Conservation (phyloP, 2,888 invertebrate species). For the Lepidocyrtinus sp. region DNA sequence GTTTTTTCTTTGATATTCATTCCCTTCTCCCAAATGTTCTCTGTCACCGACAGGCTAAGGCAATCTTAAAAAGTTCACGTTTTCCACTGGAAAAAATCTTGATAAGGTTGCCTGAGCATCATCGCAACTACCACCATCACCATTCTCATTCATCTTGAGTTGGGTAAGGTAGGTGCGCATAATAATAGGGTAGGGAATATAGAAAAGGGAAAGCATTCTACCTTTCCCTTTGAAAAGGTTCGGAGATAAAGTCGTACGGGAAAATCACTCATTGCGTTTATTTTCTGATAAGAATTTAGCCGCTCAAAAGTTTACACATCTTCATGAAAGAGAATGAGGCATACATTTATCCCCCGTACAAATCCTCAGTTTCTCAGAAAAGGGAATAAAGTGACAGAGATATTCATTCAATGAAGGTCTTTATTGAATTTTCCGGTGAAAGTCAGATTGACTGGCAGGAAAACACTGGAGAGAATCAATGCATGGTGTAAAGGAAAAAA, state of each 20-base stretch:
- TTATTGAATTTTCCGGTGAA: constrained; percentile 59
- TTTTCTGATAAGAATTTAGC: constrained; percentile 19
- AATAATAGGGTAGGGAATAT: constrained; percentile 22
- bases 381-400: constrained; percentile 51
- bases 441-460: constrained; percentile 53
- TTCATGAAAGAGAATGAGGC: constrained; percentile 11
- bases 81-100: constrained; percentile 13
- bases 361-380: constrained; percentile 41
- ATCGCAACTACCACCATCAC: constrained; percentile 3
- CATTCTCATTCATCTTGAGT: constrained; percentile 5
- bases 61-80: constrained; percentile 28
- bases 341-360: constrained; percentile 9
- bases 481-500: constrained; percentile 7
- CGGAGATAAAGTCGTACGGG: constrained; percentile 9
- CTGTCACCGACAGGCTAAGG: constrained; percentile 44
- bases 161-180: constrained; percentile 20
- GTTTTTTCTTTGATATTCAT: neutral
- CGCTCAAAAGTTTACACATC: neutral
- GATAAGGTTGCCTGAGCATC: constrained; percentile 1
- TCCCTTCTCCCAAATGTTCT: constrained; percentile 15
- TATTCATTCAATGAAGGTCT: constrained; percentile 51
- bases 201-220: neutral
- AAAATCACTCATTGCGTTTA: constrained; percentile 20
- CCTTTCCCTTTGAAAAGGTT: neutral
- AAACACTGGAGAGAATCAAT: constrained; percentile 50